Conservation (phyloP, 2,888 invertebrate species). For the Polyploca ridens region DNA sequence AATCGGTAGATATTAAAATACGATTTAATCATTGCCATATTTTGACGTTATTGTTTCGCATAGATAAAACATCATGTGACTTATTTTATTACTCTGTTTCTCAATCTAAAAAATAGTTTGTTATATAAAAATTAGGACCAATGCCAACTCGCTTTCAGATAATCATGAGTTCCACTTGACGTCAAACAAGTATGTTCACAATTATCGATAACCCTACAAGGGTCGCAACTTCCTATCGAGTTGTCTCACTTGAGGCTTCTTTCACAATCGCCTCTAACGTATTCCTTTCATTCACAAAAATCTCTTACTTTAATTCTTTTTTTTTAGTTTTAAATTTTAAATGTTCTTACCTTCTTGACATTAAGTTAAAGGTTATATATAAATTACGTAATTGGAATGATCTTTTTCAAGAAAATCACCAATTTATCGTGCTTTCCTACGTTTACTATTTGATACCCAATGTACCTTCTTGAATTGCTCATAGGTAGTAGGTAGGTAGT, state of each 20-base stretch:
- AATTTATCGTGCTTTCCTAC: no score
- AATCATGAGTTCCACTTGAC: constrained; percentile 40
- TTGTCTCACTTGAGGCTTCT: constrained; percentile 11
- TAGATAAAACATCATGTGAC: neutral
- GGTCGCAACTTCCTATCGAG: constrained; percentile 55
- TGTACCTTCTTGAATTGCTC: no score
- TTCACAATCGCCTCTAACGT: constrained; percentile 28
- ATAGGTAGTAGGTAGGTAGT: no score
- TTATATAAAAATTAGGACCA: neutral
- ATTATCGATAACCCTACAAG: constrained; percentile 54
- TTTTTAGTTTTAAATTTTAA: no score
- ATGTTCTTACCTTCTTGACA: no score
- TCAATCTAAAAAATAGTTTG: neutral
- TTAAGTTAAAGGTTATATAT: no score
- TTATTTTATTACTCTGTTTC: neutral
- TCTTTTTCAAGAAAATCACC: no score
- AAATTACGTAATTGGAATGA: no score
- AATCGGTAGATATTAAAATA: neutral
- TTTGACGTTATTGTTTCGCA: neutral
- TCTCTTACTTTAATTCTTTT: neutral
- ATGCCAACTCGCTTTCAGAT: constrained; percentile 27
- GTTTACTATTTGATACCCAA: no score
- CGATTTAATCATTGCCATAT: neutral
- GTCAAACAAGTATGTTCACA: constrained; percentile 51
- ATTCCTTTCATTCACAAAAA: constrained; percentile 16